A percentile compares a stretch with the other conserved stretches of the same genome.
These are phyloP conservation scores for Tachuris rubrigastra DNA, from an alignment of 2,113 vertebrate species.

Conservation along the genomic window DNA sequence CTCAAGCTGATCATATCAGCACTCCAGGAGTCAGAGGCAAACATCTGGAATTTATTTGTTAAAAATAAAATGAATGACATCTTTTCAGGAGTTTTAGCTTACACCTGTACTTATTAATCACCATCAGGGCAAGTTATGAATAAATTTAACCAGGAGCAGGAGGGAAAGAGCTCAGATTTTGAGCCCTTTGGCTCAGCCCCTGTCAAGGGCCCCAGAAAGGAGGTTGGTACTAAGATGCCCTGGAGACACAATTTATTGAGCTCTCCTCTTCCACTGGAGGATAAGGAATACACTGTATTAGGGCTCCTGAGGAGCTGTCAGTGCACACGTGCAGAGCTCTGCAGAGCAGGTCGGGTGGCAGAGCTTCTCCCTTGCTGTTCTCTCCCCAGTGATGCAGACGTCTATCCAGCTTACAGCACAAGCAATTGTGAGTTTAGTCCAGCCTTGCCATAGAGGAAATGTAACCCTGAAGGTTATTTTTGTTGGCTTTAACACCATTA, in stretches of 20 bases:
- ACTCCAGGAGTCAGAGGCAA: neutral
- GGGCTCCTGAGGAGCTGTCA: neutral
- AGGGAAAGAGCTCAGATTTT: neutral
- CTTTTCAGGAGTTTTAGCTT: constrained; percentile 13
- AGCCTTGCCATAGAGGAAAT: neutral
- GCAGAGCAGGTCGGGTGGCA: neutral
- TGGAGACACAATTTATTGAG: neutral
- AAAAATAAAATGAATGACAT: constrained; percentile 7
- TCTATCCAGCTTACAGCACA: neutral
- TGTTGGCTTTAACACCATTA: neutral
- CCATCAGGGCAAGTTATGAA: neutral
- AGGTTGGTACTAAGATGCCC: neutral
- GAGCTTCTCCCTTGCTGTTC: neutral
- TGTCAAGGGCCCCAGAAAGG: neutral
- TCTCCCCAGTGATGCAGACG: rapidly evolving
- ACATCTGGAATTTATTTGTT: constrained; percentile 49
- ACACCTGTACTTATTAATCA: constrained; percentile 35
- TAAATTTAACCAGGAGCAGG: neutral
- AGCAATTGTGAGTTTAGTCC: neutral
- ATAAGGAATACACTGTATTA: neutral
- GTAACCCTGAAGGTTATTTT: neutral
- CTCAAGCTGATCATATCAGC: neutral
- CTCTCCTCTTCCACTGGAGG: neutral
- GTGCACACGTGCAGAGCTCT: neutral
- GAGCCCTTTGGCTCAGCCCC: neutral